These are phyloP conservation scores for Oeneis ivallda DNA, from an alignment of 2,888 invertebrate genomes.

Conservation along the genomic window DNA sequence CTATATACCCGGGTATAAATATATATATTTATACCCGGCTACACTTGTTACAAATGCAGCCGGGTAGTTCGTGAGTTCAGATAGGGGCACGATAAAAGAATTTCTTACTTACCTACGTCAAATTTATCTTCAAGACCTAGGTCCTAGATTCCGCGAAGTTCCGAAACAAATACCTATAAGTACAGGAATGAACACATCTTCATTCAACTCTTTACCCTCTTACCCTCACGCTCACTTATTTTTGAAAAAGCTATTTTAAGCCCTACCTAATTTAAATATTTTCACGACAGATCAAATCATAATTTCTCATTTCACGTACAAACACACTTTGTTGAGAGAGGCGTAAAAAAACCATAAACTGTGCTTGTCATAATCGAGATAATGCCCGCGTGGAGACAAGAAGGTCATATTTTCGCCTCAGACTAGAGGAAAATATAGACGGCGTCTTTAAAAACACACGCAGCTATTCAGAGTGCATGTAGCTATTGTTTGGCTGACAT, in stretches of 20 bases:
- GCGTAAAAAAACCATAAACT: slow-evolving; percentile 36
- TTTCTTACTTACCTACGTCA: too few species aligned
- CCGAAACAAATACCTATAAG: too few species aligned
- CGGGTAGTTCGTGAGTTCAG: too few species aligned
- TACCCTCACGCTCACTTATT: slow-evolving; percentile 4
- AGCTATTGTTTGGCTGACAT: too few species aligned
- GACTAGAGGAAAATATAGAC: not conserved
- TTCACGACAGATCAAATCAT: slow-evolving; percentile 21
- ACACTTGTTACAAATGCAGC: too few species aligned
- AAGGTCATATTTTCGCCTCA: slow-evolving; percentile 42
- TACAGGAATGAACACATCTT: too few species aligned
- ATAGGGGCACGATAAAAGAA: too few species aligned
- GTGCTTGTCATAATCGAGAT: slow-evolving; percentile 45
- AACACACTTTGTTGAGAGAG: slow-evolving; percentile 42
- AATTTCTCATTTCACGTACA: slow-evolving; percentile 33
- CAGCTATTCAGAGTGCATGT: too few species aligned
- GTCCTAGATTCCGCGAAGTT: too few species aligned
- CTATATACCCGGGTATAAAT: too few species aligned
- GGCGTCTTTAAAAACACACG: not conserved
- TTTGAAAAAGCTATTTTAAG: slow-evolving; percentile 4
- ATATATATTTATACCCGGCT: too few species aligned
- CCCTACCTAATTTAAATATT: slow-evolving; percentile 1
- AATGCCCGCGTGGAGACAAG: slow-evolving; percentile 36
- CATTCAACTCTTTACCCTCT: not conserved
- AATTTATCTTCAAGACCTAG: too few species aligned